These are phyloP conservation scores for Hedya salicella DNA, from an alignment of 2,888 invertebrate genomes.

Conservation along the genomic window DNA sequence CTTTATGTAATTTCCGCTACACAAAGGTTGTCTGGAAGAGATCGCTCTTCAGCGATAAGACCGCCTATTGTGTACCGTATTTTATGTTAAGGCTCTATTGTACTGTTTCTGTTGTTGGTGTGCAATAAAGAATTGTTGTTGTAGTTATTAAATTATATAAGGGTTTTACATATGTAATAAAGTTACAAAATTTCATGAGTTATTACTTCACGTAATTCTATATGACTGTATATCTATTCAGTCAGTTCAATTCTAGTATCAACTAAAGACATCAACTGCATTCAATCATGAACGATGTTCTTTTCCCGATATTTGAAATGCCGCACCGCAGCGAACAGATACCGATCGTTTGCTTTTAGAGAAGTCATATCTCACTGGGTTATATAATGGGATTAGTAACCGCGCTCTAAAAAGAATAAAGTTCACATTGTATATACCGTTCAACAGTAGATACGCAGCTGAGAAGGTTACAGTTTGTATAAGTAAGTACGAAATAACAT, in stretches of 20 bases:
- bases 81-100: too few species aligned
- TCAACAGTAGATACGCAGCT: background rate
- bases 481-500: conserved; percentile 28
- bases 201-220: too few species aligned
- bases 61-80: too few species aligned
- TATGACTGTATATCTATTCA: conserved; percentile 5
- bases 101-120: too few species aligned
- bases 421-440: background rate
- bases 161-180: too few species aligned
- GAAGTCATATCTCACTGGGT: background rate
- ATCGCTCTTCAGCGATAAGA: too few species aligned
- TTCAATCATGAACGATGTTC: conserved; percentile 31
- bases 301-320: conserved; percentile 31
- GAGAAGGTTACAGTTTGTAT: background rate
- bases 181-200: too few species aligned
- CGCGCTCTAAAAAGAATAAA: background rate
- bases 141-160: too few species aligned
- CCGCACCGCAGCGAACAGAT: conserved; percentile 24
- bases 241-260: conserved; percentile 21
- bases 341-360: conserved; percentile 8
- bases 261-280: conserved; percentile 32
- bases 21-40: too few species aligned
- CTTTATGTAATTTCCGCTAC: too few species aligned
- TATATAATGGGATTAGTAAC: background rate
- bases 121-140: too few species aligned